A percentile compares a stretch with the other conserved stretches of the same genome.
Evolutionary conservation across 2,797 vertebrate species (phyloP).

Genomic region (Rhinogobio ventralis): DNA sequence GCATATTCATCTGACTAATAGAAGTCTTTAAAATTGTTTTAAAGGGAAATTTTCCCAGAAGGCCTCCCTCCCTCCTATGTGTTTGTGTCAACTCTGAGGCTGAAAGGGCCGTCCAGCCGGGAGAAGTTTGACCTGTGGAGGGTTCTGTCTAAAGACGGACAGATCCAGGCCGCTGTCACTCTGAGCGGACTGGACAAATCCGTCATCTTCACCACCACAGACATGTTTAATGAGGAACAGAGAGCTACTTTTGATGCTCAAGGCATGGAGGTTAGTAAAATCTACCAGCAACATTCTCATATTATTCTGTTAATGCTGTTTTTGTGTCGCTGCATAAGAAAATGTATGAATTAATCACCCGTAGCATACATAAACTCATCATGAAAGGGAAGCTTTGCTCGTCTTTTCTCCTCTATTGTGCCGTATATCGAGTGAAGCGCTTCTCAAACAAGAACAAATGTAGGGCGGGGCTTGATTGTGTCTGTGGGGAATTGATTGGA

Average conservation of each 20-base stretch:
- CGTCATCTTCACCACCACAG: slow-evolving; percentile 77
- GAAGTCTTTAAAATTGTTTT: background rate
- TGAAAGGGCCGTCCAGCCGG: slow-evolving; percentile 68
- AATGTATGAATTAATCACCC: background rate
- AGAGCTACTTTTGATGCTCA: slow-evolving; percentile 65
- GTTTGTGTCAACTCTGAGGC: slow-evolving; percentile 81
- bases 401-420: background rate
- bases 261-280: slow-evolving; percentile 73
- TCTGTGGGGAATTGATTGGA: background rate
- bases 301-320: background rate
- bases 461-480: too few species aligned
- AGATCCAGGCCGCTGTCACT: slow-evolving; percentile 78
- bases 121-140: slow-evolving; percentile 81
- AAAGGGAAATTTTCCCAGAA: slow-evolving; percentile 84
- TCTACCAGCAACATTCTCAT: background rate
- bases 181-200: slow-evolving; percentile 72
- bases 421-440: too few species aligned
- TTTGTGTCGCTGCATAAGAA: background rate
- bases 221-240: slow-evolving; percentile 68
- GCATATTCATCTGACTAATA: background rate
- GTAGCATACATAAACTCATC: background rate
- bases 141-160: slow-evolving; percentile 76
- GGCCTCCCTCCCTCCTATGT: slow-evolving; percentile 85
- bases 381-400: background rate
- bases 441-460: too few species aligned